Evolutionary conservation across 2,113 vertebrate species (phyloP).

Genomic region (Embiotoca jacksoni): DNA sequence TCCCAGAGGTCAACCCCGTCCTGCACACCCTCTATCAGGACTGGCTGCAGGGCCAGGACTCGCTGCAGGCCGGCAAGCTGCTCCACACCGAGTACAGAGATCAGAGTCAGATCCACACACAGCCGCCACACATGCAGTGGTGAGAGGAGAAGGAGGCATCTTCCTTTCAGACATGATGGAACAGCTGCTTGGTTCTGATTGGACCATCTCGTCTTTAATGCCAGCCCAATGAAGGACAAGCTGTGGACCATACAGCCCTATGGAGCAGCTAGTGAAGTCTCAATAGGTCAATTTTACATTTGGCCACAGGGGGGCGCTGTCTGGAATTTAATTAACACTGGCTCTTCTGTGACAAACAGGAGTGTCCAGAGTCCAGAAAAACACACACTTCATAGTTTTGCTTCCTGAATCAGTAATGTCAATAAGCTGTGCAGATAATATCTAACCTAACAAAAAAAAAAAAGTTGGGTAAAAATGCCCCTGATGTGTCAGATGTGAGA

Average conservation of each 20-base stretch:
- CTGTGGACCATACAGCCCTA: not conserved
- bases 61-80: slow-evolving; percentile 80
- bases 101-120: slow-evolving; percentile 60
- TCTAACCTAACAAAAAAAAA: not conserved
- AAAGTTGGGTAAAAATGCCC: not conserved
- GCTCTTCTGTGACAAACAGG: not conserved
- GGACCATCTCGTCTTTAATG: not conserved
- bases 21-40: slow-evolving; percentile 91
- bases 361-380: slow-evolving; percentile 11
- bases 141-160: slow-evolving; percentile 43
- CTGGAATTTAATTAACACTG: not conserved
- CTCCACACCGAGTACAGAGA: slow-evolving; percentile 87
- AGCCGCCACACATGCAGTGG: slow-evolving; percentile 85
- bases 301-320: slow-evolving; percentile 42
- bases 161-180: not conserved
- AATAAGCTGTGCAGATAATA: not conserved
- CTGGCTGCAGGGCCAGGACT: slow-evolving; percentile 92
- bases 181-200: not conserved
- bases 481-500: not conserved
- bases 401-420: not conserved
- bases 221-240: not conserved
- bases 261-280: not conserved
- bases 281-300: slow-evolving; percentile 21
- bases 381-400: not conserved
- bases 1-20: slow-evolving; percentile 84